These are phyloP conservation scores for Monodelphis domestica DNA, from an alignment of 2,797 vertebrate species.

Conservation along the genomic window DNA sequence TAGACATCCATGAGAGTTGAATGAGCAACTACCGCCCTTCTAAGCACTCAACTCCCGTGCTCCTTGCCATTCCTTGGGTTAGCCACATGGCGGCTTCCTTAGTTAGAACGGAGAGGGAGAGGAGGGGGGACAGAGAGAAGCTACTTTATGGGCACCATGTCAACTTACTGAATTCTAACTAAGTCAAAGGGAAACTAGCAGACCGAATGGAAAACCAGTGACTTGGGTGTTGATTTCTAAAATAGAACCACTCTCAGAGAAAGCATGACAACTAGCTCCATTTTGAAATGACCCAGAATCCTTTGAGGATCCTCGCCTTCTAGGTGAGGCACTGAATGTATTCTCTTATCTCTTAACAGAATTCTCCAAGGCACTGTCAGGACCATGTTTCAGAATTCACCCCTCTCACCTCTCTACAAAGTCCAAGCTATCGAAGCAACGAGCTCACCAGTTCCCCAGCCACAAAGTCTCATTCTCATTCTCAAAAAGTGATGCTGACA, in stretches of 20 bases:
- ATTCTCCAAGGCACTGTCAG: slow-evolving; percentile 85
- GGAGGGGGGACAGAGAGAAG: neutral
- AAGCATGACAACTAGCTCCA: neutral
- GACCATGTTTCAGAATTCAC: slow-evolving; percentile 91
- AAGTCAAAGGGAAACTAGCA: neutral
- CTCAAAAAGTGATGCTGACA: slow-evolving; percentile 90
- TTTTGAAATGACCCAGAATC: neutral
- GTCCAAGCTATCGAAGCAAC: slow-evolving; percentile 83
- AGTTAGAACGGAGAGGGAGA: neutral
- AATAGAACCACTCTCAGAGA: neutral
- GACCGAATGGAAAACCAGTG: neutral
- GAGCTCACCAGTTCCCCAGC: slow-evolving; percentile 84
- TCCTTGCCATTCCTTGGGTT: neutral
- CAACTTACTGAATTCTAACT: neutral
- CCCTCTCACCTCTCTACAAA: slow-evolving; percentile 89
- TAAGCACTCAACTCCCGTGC: neutral
- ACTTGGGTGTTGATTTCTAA: neutral
- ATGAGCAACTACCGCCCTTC: neutral
- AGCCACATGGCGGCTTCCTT: neutral
- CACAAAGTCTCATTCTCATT: slow-evolving; percentile 88
- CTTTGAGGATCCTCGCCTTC: neutral
- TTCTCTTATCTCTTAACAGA: slow-evolving; percentile 83
- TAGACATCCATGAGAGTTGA: neutral
- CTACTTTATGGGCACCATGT: neutral
- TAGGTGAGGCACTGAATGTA: neutral